Percentiles rank a stretch among this genome's conserved stretches.
phyloP scores from a whole-genome alignment of 2,113 vertebrate genomes.

The Oryzias curvinotus region DNA sequence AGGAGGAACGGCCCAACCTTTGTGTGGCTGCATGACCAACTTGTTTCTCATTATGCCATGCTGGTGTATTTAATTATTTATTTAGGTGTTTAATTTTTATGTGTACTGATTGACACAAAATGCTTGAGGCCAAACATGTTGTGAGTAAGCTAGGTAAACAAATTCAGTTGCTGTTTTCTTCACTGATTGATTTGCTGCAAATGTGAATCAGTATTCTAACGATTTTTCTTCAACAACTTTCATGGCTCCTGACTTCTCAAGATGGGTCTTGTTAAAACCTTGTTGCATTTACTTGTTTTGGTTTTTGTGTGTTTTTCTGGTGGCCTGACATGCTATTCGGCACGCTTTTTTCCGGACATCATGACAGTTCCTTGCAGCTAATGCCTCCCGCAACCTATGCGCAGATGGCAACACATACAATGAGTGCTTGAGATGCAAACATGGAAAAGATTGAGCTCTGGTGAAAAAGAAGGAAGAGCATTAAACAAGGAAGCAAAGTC shows the following conservation, averaged over 20 bases:
- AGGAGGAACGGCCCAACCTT: constrained; percentile 14
- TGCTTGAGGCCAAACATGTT: constrained; percentile 21
- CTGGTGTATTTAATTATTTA: constrained; percentile 16
- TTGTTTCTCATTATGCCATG: constrained; percentile 45
- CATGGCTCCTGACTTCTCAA: neutral
- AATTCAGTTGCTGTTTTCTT: constrained; percentile 1
- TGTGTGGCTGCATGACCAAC: constrained; percentile 22
- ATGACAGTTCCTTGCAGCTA: too few relatives aligned
- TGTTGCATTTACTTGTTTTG: neutral
- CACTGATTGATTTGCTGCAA: constrained; percentile 4
- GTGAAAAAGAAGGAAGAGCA: too few relatives aligned
- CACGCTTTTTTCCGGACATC: neutral
- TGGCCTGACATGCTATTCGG: neutral
- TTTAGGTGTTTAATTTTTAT: constrained; percentile 38
- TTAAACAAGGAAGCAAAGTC: too few relatives aligned
- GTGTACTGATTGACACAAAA: constrained; percentile 41
- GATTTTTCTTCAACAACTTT: constrained; percentile 2
- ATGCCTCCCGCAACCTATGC: too few relatives aligned
- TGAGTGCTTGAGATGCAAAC: too few relatives aligned
- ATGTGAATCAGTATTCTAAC: constrained; percentile 9
- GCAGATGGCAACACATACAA: too few relatives aligned
- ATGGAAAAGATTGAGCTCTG: too few relatives aligned
- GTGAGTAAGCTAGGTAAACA: constrained; percentile 5
- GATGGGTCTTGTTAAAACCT: neutral
- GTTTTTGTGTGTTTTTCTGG: neutral